phyloP scores from a whole-genome alignment of 2,797 vertebrate genomes.

The Oryzias sinensis region DNA sequence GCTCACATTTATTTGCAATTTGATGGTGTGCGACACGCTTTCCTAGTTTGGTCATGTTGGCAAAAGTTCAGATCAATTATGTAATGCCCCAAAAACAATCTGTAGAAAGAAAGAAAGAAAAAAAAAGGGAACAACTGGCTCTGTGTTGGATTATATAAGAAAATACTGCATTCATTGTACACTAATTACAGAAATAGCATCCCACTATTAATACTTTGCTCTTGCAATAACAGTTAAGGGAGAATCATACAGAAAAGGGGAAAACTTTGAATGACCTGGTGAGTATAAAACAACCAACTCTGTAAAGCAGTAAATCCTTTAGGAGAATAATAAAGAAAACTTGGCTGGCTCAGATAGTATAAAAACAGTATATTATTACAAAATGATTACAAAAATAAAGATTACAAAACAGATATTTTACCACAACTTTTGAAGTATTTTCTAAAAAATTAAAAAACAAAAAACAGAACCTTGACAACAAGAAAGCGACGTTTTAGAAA shows the following conservation, averaged over 20 bases:
- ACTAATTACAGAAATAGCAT: slow-evolving; percentile 51
- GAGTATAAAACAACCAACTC: slow-evolving; percentile 41
- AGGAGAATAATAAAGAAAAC: slow-evolving; percentile 31
- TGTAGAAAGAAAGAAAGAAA: no score
- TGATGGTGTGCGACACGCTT: no score
- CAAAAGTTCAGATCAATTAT: no score
- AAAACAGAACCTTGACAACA: slow-evolving; percentile 12
- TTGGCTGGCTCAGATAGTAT: slow-evolving; percentile 21
- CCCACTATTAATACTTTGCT: slow-evolving; percentile 50
- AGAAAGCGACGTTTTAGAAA: slow-evolving; percentile 10
- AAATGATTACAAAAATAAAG: slow-evolving; percentile 16
- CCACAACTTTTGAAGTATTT: slow-evolving; percentile 15
- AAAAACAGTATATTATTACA: slow-evolving; percentile 42
- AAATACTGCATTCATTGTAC: slow-evolving; percentile 54
- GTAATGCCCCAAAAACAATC: no score
- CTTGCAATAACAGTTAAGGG: slow-evolving; percentile 34
- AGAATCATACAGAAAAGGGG: slow-evolving; percentile 15
- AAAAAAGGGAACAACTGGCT: no score
- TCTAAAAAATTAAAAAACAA: slow-evolving; percentile 7
- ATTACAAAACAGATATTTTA: slow-evolving; percentile 18
- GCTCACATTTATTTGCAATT: no score
- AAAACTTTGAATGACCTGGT: slow-evolving; percentile 60
- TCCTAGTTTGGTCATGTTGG: no score
- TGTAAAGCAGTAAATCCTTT: slow-evolving; percentile 36
- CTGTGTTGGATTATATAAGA: slow-evolving; percentile 36